These are phyloP conservation scores for Aselliscus stoliczkanus DNA, from an alignment of 2,797 vertebrate species.

Conservation along the genomic window DNA sequence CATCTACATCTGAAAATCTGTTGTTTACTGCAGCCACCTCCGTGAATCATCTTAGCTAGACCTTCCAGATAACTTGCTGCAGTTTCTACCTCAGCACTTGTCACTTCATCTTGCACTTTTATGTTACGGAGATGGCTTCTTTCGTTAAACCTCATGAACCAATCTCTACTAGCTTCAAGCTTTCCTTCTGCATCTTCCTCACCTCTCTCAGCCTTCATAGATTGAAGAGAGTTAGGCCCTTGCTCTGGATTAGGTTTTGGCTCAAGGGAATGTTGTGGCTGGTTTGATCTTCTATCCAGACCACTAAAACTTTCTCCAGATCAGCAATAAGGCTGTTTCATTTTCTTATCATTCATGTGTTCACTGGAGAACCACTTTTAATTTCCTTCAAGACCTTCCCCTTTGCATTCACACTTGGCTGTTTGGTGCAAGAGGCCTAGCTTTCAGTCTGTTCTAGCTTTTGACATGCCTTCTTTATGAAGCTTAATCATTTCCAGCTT, in stretches of 20 bases:
- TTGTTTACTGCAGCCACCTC: not conserved
- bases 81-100: not conserved
- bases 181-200: not conserved
- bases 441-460: not conserved
- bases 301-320: too few species aligned
- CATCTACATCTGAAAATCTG: not conserved
- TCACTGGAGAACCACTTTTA: too few species aligned
- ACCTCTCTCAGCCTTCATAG: not conserved
- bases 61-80: not conserved
- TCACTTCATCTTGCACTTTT: too few species aligned
- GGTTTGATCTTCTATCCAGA: too few species aligned
- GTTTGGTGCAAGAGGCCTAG: not conserved
- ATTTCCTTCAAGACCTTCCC: not conserved
- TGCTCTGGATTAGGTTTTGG: not conserved
- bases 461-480: not conserved
- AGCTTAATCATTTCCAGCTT: not conserved
- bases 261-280: too few species aligned
- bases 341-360: too few species aligned
- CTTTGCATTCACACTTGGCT: not conserved
- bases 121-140: not conserved
- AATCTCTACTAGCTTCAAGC: not conserved
- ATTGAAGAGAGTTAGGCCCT: not conserved
- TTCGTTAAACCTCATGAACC: not conserved
- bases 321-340: too few species aligned
- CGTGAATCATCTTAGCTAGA: not conserved